Conservation (phyloP, 2,113 vertebrate genomes). For the Theropithecus gelada region DNA sequence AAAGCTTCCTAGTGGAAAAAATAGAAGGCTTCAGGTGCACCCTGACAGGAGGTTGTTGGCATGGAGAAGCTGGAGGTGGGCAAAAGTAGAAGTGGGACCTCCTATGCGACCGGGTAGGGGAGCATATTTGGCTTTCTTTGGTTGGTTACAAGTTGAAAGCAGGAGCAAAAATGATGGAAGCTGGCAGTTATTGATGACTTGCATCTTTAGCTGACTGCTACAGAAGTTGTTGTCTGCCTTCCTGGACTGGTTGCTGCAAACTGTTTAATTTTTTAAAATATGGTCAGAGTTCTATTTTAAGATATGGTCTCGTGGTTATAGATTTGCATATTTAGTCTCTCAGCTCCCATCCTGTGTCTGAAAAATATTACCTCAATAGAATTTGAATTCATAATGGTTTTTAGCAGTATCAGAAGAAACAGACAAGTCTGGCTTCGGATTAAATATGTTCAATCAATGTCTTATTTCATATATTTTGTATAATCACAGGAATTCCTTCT, state of each 20-base stretch:
- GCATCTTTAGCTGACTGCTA: not conserved
- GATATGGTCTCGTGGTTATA: not conserved
- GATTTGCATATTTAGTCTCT: not conserved
- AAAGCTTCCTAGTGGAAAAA: not conserved
- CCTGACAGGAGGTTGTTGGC: not conserved
- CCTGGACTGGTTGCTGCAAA: not conserved
- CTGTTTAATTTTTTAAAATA: no score
- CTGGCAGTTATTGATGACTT: not conserved
- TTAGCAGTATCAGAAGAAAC: not conserved
- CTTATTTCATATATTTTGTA: not conserved
- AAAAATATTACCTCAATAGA: not conserved
- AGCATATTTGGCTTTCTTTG: not conserved
- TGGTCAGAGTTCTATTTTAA: not conserved
- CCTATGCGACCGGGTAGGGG: not conserved
- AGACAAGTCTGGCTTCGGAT: not conserved
- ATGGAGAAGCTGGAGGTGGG: accelerated
- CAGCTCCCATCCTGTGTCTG: not conserved
- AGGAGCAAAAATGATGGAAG: not conserved
- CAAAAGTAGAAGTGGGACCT: not conserved
- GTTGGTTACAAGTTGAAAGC: not conserved
- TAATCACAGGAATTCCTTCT: not conserved
- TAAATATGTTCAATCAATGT: not conserved
- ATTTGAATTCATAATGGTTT: not conserved
- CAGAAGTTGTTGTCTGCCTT: not conserved
- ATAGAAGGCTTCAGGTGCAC: not conserved